These are phyloP conservation scores for Pituophis catenifer DNA, from an alignment of 2,113 vertebrate species.

Conservation along the genomic window DNA sequence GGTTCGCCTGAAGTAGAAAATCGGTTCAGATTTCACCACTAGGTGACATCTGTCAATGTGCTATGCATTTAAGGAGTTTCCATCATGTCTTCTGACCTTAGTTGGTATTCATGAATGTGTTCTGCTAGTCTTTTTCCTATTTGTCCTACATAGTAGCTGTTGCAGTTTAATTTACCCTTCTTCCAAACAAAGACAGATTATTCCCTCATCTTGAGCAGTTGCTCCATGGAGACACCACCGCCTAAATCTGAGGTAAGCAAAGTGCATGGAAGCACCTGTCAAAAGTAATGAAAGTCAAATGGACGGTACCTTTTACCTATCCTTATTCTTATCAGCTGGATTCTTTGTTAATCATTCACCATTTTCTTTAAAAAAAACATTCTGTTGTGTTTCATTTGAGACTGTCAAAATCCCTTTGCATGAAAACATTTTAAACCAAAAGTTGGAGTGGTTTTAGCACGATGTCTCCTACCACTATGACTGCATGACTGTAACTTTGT, in stretches of 20 bases:
- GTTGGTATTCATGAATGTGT: neutral
- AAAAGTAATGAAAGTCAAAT: constrained; percentile 53
- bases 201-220: constrained; percentile 18
- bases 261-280: constrained; percentile 34
- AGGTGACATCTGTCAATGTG: neutral
- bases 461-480: too few species aligned
- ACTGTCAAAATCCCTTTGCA: constrained; percentile 18
- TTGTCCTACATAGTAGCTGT: neutral
- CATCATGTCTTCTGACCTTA: neutral
- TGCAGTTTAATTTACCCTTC: constrained; percentile 51
- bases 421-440: neutral
- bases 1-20: too few species aligned
- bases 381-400: constrained; percentile 25
- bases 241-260: neutral
- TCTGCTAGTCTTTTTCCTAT: neutral
- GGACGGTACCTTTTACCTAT: neutral
- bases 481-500: too few species aligned
- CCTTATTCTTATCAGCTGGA: neutral
- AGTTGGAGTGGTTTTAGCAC: fast-evolving
- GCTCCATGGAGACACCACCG: neutral
- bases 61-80: neutral
- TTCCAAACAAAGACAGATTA: constrained; percentile 48
- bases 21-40: too few species aligned
- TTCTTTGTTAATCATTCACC: constrained; percentile 36
- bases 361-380: constrained; percentile 18